Evolutionary conservation across 2,113 vertebrate species (phyloP), one percentile per base, ranked within the genome.

Genomic region (Galemys pyrenaicus): DNA sequence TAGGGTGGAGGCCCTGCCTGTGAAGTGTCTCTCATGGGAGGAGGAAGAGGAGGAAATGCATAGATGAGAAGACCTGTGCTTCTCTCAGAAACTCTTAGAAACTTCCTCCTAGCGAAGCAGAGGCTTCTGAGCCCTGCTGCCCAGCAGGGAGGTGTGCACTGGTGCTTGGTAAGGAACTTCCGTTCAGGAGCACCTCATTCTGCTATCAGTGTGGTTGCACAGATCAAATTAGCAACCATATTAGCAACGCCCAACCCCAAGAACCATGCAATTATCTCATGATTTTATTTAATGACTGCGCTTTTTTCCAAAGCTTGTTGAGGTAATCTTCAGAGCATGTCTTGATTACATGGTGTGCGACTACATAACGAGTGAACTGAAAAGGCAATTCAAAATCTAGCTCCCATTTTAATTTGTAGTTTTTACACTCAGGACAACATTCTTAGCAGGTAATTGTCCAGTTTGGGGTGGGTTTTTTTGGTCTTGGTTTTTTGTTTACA

Each of bases 341-440:
- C 87, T 67, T 97, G 97, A 97, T 98, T 97, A 94, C 92, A 94
- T 94, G 91, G 89, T 97, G 80, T 94, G 41, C 11, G 70, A 87
- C 94, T 89, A 88, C 67, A 90, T 87, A 95, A 87, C 86, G 94
- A 95, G 89, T 94, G 89, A 96, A 91, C 87, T 93, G 74, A 85
- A 88, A 60, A 70, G 95, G 91, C 94, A 62, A 91, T 86, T 97
- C 54, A 83, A 84, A 97, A 92, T 94, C 87, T 86, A 94, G 91
- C 96, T 97, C 87, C 87, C 94, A 86, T 65, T 92, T 96, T 97
- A 97, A 97, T 98, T 97, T 89, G 85, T 93, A 97, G 93, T 82
- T 97, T 97, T 98, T 96, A 73, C 10, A 73, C 92, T 75, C 68
- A 95, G 88, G 68, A 68, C 97, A 96, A 90, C 94, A 96, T 97